A percentile compares a stretch with the other conserved stretches of the same genome.
These are phyloP conservation scores for Eulemur mongoz DNA, from an alignment of 2,797 vertebrate species.

Conservation along the genomic window DNA sequence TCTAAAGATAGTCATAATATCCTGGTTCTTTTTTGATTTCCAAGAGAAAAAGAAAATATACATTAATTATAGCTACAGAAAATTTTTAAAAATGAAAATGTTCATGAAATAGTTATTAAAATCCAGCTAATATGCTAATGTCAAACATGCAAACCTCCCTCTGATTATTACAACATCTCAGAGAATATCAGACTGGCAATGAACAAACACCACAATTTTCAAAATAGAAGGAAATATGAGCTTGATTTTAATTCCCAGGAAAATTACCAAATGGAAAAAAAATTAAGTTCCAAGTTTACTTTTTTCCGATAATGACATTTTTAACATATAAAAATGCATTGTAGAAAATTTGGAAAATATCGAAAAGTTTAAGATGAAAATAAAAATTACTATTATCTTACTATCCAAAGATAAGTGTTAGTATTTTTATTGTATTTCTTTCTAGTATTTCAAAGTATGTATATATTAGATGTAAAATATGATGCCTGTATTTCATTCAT, in stretches of 20 bases:
- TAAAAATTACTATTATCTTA: not conserved
- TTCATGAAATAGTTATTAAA: not conserved
- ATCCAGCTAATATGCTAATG: not conserved
- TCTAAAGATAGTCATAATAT: not conserved
- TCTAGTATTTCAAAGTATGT: conserved; percentile 3
- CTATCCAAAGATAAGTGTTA: not conserved
- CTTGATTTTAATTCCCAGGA: not conserved
- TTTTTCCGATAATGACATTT: not conserved
- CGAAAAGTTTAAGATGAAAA: not conserved
- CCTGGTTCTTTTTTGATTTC: not conserved
- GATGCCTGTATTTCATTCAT: not conserved
- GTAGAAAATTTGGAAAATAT: conserved; percentile 12
- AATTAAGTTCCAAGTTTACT: not conserved
- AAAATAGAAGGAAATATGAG: not conserved
- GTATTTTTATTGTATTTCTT: not conserved
- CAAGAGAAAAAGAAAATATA: not conserved
- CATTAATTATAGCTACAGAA: not conserved
- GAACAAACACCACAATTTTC: not conserved
- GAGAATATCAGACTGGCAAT: not conserved
- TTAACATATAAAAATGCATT: not conserved
- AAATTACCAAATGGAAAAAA: not conserved
- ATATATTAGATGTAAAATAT: not conserved
- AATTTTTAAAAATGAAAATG: not conserved
- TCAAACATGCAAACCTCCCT: not conserved
- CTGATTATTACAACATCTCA: not conserved